Evolutionary conservation across 2,888 invertebrate species (phyloP), one percentile per base, ranked within the genome.

Genomic region (Parnassius apollo): DNA sequence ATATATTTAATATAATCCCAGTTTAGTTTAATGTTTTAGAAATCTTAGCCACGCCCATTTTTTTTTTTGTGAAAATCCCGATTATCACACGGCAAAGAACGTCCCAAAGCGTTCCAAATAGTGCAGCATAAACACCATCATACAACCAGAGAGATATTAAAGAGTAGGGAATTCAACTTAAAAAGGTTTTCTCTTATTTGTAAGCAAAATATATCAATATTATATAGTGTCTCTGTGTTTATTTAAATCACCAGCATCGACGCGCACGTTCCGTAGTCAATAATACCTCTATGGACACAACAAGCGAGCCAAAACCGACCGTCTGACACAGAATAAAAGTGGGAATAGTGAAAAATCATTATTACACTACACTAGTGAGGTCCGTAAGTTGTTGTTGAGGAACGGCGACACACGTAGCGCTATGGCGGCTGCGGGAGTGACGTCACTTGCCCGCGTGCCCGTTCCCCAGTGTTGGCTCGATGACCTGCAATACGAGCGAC

Each of bases 351-450:
- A 76, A 73, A 77, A 75, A 69, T 66, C 71, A 69, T 66, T 60
- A 66, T 81, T 83, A 86, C 84, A 85, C 86, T 89, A 89, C 82
- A 82, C 87, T 88, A 89, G 82, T 90, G 90, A 90, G 91, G 91
- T 89, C 90, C 89, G 88, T 84, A 85, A 85, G 86, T 81, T 82
- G 81, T 66, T 82, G 81, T 66, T 74, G 85, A 85, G 90, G 89
- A 90, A 91, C 91, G 91, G 81, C 91, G 91, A 91, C 91, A 91
- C 91, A 91, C 88, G 87, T 71, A 75, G 86, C 82, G 82, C 79
- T 81, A 74, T 75, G 74, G 77, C 66, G 69, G 75, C 72, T 70
- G 74, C 73, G 70, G 74, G 64, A 64, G 69, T 77, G 79, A 71
- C 77, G 79, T 90, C 88, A 88, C 87, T 88, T 86, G 80, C 76